A percentile compares a stretch with the other conserved stretches of the same genome.
Evolutionary conservation across 2,113 vertebrate genomes (phyloP).

Genomic region (Muntiacus muntjak): DNA sequence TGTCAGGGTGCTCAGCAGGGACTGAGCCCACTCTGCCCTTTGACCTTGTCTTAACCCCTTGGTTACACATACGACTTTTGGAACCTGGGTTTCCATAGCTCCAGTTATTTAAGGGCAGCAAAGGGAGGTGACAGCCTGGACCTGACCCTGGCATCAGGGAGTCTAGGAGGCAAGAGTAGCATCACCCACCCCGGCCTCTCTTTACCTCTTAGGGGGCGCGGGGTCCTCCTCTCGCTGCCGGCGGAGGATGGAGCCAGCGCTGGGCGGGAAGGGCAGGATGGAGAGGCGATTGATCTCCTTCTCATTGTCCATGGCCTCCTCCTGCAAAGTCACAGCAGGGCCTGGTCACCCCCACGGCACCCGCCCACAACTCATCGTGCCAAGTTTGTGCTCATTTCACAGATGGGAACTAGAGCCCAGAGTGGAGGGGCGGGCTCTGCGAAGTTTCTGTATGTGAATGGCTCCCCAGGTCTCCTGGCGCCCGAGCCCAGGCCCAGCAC

Average conservation of each 20-base stretch:
- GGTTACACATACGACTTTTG: neutral
- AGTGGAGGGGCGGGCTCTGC: fast-evolving
- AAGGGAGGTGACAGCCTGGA: neutral
- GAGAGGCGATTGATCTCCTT: slow-evolving; percentile 96
- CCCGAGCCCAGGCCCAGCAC: neutral
- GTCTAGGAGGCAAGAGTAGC: neutral
- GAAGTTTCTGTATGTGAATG: fast-evolving
- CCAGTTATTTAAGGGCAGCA: neutral
- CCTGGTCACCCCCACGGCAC: neutral
- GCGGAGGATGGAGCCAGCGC: slow-evolving; percentile 90
- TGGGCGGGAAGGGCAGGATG: slow-evolving; percentile 93
- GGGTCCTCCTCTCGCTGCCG: slow-evolving; percentile 81
- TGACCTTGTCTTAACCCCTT: neutral
- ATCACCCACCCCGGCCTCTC: fast-evolving
- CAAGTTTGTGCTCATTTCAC: neutral
- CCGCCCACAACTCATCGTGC: neutral
- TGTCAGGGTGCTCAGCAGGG: neutral
- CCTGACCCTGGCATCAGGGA: neutral
- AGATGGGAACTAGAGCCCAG: neutral
- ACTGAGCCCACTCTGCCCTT: neutral
- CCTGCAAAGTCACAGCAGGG: slow-evolving; percentile 44
- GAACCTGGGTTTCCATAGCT: neutral
- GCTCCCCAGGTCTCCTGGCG: neutral
- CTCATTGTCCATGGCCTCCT: slow-evolving; percentile 80
- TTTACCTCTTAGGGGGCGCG: slow-evolving; percentile 78